Evolutionary conservation across 2,113 vertebrate genomes (phyloP), one percentile per base, ranked within the genome.

Genomic region (Silurus meridionalis): DNA sequence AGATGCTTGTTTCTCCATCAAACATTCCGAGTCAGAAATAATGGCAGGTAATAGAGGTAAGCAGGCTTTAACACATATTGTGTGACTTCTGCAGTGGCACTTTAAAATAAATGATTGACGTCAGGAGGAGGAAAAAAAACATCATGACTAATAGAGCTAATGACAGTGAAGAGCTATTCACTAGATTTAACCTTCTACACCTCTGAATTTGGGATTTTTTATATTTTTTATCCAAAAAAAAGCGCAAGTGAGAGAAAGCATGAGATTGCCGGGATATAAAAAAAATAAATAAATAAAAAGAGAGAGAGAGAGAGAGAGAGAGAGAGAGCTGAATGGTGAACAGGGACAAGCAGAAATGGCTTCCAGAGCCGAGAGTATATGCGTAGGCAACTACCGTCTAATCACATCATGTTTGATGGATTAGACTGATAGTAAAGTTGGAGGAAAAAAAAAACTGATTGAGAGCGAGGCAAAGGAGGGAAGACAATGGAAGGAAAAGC

Each of bases 371-470:
- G 64, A 53, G 64, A 58, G 63, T 55, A 74, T 72, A 28, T 53
- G 81, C 57, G 63, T 81, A 28, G 19, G 84, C 63, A 86, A 19
- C 82, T 83, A 19, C 23, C 48, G 60, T 28, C 75, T 87, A 84
- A 87, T 83, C 77, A 81, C 53, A 85, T 86, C 78, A 79, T 63
- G 23, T 77, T n/a, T 83, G 87, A 90, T 83, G 80, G 85, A 90
- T 88, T 52, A 69, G 17, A 23, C 75, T 63, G 78, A 85, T 78
- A 83, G 78, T 82, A 58, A 79, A 85, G 80, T 74, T 74, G n/a
- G 63, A 23, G 8, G 23, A 8, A 60, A 78, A 64, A 77, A 63
- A 75, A 77, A 84, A 50, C 5, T 66, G 74, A n/a, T 52, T 19
- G 25, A 25, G 75, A 25, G 50, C 21, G n/a, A 52, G 77, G 74